Evolutionary conservation across 2,113 vertebrate species (phyloP).

Genomic region (Bucco capensis): DNA sequence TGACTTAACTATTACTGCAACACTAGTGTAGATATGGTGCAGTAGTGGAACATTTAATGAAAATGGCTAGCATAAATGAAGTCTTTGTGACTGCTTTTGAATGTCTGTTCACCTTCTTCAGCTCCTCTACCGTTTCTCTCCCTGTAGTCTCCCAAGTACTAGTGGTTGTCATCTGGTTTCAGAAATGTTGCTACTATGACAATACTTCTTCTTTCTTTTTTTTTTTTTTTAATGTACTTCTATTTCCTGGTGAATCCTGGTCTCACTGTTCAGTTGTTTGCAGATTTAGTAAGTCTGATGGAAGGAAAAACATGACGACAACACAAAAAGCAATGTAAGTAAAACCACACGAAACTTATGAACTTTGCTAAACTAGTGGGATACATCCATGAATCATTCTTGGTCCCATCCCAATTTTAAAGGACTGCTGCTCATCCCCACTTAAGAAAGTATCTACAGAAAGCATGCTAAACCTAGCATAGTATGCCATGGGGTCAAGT

Average conservation of each 20-base stretch:
- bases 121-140: neutral
- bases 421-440: neutral
- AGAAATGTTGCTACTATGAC: neutral
- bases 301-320: neutral
- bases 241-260: neutral
- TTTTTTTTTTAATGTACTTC: neutral
- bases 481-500: neutral
- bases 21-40: neutral
- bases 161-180: neutral
- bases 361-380: neutral
- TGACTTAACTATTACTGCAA: neutral
- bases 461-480: neutral
- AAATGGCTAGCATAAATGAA: neutral
- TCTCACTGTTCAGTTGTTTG: neutral
- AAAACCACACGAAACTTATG: neutral
- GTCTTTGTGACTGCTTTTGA: neutral
- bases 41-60: neutral
- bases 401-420: neutral
- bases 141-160: neutral
- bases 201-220: no score
- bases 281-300: neutral
- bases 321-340: neutral
- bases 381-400: neutral
- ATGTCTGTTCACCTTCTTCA: neutral
- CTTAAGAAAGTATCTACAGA: neutral